Evolutionary conservation across 2,113 vertebrate genomes (phyloP), one percentile per base, ranked within the genome.

Genomic region (Cepphus grylle): DNA sequence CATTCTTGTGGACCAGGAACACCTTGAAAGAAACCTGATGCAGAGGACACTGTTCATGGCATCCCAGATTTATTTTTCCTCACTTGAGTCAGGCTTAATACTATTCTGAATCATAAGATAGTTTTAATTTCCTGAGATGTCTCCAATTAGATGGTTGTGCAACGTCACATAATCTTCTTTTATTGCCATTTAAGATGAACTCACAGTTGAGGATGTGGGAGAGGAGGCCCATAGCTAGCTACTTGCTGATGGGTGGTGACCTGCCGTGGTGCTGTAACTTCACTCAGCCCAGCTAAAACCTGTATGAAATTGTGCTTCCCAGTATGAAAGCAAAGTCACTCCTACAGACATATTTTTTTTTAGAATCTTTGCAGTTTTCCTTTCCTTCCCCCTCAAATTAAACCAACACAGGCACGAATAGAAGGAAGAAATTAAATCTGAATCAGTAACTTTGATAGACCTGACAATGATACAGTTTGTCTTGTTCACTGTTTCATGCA

Each of bases 191-290:
- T 22, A 62, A 38, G 36, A 29, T 11, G 9, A 81, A 21, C 15
- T 36, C 17, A 3, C 11, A 11, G 15, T 9, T 20, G 15, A 40
- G 55, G 26, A 67, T 6, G 25, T 30, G 23, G 21, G 32, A 80
- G 34, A 82, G 21, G 1, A 81, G 45, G 26, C 7, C 21, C 11
- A 3, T 2, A 10, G 19, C 49, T n/a, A 42, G 15, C 38, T 15
- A 21, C 8, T 5, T 63, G 38, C 18, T 65, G 56, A 38, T 45
- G 58, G 65, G 25, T 42, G 30, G 15, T 30, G 71, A 59, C 12
- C 71, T 58, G 73, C 15, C n/a, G 55, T 0, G 0, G 7, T 43
- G 34, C 59, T 14, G 1, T 27, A 77, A 59, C 21, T 58, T 65
- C 67, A 49, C 27, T 15, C 5, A 66, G n/a, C 11, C 14, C 13